Evolutionary conservation across 2,113 vertebrate species (phyloP).

Genomic region (Columba janthina): DNA sequence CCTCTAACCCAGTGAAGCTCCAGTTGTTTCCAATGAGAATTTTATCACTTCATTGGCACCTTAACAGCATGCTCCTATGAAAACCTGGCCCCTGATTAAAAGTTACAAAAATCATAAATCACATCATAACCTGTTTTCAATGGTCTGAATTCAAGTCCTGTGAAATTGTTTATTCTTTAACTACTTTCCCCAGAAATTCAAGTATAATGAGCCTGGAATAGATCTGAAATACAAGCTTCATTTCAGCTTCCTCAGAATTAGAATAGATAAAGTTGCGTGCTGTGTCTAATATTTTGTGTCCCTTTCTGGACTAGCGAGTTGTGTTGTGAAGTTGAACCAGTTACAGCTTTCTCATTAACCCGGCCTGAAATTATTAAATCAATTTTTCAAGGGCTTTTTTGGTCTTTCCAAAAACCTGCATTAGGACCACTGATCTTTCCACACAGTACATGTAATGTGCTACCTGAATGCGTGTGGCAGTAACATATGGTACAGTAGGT

Average conservation of each 20-base stretch:
- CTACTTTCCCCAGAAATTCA: conserved; percentile 2
- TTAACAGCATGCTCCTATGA: not conserved
- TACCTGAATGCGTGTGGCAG: not conserved
- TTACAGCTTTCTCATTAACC: not conserved
- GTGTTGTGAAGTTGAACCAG: not conserved
- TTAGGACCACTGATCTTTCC: not conserved
- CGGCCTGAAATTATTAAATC: not conserved
- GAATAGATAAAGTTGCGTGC: not conserved
- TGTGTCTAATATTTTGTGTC: not conserved
- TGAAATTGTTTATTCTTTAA: not conserved
- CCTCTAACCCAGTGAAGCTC: not conserved
- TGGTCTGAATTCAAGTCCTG: not conserved
- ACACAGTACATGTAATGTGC: not conserved
- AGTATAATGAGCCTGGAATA: not conserved
- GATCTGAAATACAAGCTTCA: not conserved
- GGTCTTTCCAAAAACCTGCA: not conserved
- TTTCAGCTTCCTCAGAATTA: not conserved
- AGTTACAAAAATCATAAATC: not conserved
- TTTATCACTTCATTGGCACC: not conserved
- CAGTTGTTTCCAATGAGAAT: not conserved
- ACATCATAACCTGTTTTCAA: not conserved
- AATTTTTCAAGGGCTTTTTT: not conserved
- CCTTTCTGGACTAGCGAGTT: not conserved
- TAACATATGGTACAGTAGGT: not conserved
- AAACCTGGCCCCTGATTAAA: not conserved